A percentile compares a stretch with the other conserved stretches of the same genome.
Evolutionary conservation across 2,113 vertebrate genomes (phyloP).

Genomic region (Brevimyrus niger): DNA sequence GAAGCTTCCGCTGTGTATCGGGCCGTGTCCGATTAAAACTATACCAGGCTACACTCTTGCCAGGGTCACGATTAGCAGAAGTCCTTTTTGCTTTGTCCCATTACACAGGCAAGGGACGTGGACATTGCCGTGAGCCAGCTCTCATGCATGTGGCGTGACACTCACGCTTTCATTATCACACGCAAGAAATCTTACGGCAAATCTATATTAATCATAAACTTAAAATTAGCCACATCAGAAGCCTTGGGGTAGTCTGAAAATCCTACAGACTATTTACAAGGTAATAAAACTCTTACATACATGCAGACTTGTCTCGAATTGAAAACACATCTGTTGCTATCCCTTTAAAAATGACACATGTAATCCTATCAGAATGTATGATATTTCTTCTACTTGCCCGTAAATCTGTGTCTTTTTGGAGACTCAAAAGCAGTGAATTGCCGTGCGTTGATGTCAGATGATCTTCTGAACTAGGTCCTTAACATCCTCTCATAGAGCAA

Average conservation of each 20-base stretch:
- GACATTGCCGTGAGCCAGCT: background rate
- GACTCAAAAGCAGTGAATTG: background rate
- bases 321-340: background rate
- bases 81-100: background rate
- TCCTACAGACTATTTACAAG: background rate
- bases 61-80: background rate
- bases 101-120: background rate
- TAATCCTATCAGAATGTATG: background rate
- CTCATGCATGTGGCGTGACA: too few relatives aligned
- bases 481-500: conserved; percentile 43
- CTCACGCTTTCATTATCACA: too few relatives aligned
- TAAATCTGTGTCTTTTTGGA: background rate
- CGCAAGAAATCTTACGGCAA: too few relatives aligned
- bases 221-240: background rate
- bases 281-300: background rate
- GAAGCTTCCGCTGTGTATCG: background rate
- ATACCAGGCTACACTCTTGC: background rate
- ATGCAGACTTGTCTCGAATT: background rate
- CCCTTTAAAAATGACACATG: background rate
- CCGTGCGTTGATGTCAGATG: background rate
- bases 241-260: background rate
- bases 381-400: background rate
- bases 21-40: background rate
- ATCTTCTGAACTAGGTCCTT: conserved; percentile 8
- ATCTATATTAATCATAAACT: background rate